Conservation (phyloP, 2,113 vertebrate genomes). For the Muntiacus muntjak region DNA sequence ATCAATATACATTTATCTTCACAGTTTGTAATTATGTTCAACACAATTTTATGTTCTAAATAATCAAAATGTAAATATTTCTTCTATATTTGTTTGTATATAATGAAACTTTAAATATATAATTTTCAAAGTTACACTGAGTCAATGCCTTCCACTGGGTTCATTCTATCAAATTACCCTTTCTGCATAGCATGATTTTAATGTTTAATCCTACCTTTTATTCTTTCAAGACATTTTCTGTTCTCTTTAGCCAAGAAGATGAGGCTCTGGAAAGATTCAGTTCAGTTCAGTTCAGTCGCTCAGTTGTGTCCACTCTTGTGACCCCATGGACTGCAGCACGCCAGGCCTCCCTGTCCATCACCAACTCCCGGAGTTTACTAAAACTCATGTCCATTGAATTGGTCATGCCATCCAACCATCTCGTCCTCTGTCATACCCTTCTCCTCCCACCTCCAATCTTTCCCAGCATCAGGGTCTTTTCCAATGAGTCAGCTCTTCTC, state of each 20-base stretch:
- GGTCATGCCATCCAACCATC: not conserved
- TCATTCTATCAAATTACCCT: not conserved
- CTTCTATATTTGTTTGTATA: not conserved
- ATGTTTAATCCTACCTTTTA: not conserved
- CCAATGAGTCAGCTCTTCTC: not conserved
- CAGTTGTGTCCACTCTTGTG: not conserved
- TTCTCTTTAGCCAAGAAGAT: not conserved
- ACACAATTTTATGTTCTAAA: not conserved
- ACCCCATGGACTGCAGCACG: not conserved
- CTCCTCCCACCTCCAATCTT: not conserved
- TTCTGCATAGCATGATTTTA: not conserved
- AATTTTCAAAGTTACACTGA: not conserved
- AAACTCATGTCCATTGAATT: not conserved
- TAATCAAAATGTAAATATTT: not conserved
- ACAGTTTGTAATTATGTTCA: not conserved
- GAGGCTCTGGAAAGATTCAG: not conserved
- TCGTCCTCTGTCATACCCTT: fast-evolving
- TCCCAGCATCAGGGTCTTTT: not conserved
- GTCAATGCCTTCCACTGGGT: not conserved
- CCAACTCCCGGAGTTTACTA: not conserved
- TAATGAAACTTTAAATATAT: not conserved
- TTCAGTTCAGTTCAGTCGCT: not conserved
- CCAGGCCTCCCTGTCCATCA: not conserved
- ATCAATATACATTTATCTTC: not conserved
- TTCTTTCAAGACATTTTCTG: not conserved